Evolutionary conservation across 2,888 invertebrate species (phyloP).

Genomic region (Trachelus iudaicus): DNA sequence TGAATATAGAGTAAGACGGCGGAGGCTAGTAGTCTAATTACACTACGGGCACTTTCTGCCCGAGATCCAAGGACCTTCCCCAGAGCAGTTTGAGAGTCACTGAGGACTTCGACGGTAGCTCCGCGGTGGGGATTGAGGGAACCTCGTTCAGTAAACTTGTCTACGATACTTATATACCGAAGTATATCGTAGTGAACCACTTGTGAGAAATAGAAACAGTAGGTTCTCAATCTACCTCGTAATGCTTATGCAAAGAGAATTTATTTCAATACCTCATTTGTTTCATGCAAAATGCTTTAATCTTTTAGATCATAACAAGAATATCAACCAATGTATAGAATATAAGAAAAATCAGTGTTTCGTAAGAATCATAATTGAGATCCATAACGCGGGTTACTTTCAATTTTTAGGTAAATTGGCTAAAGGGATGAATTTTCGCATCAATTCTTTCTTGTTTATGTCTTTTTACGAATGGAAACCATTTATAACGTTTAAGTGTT

Average conservation of each 20-base stretch:
- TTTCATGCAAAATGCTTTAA: no score
- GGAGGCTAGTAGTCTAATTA: slow-evolving; percentile 58
- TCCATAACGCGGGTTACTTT: neutral
- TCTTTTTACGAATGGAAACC: no score
- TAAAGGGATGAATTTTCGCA: slow-evolving; percentile 19
- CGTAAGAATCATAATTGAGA: neutral
- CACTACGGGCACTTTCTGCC: slow-evolving; percentile 68
- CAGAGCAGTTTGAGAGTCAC: slow-evolving; percentile 63
- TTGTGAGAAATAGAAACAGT: slow-evolving; percentile 37
- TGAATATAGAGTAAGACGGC: slow-evolving; percentile 42
- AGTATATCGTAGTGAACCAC: slow-evolving; percentile 13
- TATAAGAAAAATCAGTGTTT: neutral
- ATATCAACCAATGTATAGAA: neutral
- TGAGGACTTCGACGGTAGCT: slow-evolving; percentile 63
- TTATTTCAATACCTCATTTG: no score
- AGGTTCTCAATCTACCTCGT: neutral
- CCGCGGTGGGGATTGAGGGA: slow-evolving; percentile 64
- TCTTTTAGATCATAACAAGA: neutral
- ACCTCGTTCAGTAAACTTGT: slow-evolving; percentile 26
- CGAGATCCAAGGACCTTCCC: slow-evolving; percentile 69
- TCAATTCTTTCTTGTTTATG: no score
- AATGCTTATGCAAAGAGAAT: neutral
- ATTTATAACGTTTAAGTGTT: neutral
- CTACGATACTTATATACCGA: slow-evolving; percentile 26
- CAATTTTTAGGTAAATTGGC: slow-evolving; percentile 12